Evolutionary conservation across 1,140 invertebrate genomes (phyloP).

Genomic region (Metaphire vulgaris): DNA sequence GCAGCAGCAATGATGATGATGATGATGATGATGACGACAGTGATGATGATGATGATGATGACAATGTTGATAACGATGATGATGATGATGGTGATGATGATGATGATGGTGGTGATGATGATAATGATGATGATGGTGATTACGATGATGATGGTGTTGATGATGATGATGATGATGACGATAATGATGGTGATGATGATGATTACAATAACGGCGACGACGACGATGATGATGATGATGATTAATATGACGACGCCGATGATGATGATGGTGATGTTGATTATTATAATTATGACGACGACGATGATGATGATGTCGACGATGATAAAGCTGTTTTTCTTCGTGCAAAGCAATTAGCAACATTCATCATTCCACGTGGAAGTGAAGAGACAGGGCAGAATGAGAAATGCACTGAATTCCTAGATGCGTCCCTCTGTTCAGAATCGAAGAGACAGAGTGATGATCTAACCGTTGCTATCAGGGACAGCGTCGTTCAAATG

Average conservation of each 20-base stretch:
- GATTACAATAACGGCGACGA: background rate
- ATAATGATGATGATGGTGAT: constrained; percentile 15
- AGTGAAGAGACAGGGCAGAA: background rate
- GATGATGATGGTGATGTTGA: constrained; percentile 10
- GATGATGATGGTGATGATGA: constrained; percentile 9
- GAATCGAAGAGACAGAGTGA: no score
- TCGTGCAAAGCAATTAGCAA: no score
- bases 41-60: background rate
- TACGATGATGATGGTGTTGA: background rate
- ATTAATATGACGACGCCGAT: background rate
- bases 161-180: constrained; percentile 6
- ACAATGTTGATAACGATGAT: constrained; percentile 7
- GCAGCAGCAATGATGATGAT: background rate
- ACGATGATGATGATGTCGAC: background rate
- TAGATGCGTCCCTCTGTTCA: background rate
- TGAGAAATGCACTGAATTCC: background rate
- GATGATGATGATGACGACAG: background rate
- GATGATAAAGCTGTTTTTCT: background rate
- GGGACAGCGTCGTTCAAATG: background rate
- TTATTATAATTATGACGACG: constrained; percentile 3
- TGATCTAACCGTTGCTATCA: background rate
- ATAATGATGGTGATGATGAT: constrained; percentile 3
- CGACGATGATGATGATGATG: constrained; percentile 14
- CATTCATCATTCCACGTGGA: no score
- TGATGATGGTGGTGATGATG: constrained; percentile 13